phyloP scores from a whole-genome alignment of 2,888 invertebrate species.

The Cheilosia impressa region DNA sequence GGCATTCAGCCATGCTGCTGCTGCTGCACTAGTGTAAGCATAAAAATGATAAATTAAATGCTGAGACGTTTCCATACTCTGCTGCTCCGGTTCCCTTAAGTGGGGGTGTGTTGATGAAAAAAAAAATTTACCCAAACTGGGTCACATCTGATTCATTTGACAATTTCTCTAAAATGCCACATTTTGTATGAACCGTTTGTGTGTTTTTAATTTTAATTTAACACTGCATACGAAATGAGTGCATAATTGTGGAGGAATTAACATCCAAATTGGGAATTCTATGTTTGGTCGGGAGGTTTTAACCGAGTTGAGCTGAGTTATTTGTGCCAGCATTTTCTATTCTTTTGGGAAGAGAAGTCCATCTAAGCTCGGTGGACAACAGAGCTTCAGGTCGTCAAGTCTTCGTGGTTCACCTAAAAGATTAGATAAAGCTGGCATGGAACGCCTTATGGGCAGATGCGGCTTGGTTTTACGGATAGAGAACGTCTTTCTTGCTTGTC shows the following conservation, averaged over 20 bases:
- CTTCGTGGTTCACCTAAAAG: too few species aligned
- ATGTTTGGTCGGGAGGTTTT: too few species aligned
- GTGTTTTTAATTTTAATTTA: constrained; percentile 3
- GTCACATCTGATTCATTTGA: constrained; percentile 68
- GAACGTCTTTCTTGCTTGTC: too few species aligned
- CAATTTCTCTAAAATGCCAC: constrained; percentile 47
- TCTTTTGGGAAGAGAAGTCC: too few species aligned
- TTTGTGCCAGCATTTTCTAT: too few species aligned
- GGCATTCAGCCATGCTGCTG: constrained; percentile 21
- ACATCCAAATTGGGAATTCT: constrained; percentile 13
- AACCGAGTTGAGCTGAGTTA: too few species aligned
- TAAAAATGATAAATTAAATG: constrained; percentile 69
- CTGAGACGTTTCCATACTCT: constrained; percentile 35
- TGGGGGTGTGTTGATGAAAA: constrained; percentile 19
- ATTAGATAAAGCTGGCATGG: too few species aligned
- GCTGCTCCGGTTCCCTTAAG: constrained; percentile 7
- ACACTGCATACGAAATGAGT: background rate
- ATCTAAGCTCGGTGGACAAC: too few species aligned
- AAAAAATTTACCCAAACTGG: constrained; percentile 31
- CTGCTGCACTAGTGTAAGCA: constrained; percentile 18
- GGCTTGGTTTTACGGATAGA: too few species aligned
- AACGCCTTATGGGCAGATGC: too few species aligned
- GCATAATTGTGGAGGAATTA: constrained; percentile 10
- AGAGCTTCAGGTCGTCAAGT: too few species aligned
- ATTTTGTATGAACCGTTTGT: background rate